These are phyloP conservation scores for Tachysurus vachellii DNA, from an alignment of 2,113 vertebrate genomes.

Conservation along the genomic window DNA sequence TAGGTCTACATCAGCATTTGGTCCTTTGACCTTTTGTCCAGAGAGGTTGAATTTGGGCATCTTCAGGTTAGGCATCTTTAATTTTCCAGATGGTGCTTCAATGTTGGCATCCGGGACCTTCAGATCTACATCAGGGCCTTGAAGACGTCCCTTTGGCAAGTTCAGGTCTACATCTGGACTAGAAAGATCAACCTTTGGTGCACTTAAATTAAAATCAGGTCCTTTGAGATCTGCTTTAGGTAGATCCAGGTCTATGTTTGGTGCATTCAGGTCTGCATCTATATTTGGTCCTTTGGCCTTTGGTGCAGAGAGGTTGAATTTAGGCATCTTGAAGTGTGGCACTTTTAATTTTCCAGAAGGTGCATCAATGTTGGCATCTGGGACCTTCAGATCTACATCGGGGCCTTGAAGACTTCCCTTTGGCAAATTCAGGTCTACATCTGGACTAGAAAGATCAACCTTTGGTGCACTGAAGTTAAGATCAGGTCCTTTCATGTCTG, in stretches of 20 bases:
- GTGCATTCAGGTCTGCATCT: slow-evolving; percentile 37
- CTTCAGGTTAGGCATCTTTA: slow-evolving; percentile 63
- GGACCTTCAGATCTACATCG: slow-evolving; percentile 56
- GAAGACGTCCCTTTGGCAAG: slow-evolving; percentile 53
- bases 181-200: slow-evolving; percentile 60
- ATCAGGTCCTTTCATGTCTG: slow-evolving; percentile 52
- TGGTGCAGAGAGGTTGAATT: slow-evolving; percentile 47
- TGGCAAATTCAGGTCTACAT: slow-evolving; percentile 43
- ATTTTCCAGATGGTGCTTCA: slow-evolving; percentile 53
- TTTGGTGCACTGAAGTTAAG: slow-evolving; percentile 57
- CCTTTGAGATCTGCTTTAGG: slow-evolving; percentile 50
- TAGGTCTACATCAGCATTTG: slow-evolving; percentile 40
- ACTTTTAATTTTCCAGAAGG: slow-evolving; percentile 60
- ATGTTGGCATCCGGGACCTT: slow-evolving; percentile 58
- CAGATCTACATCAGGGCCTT: slow-evolving; percentile 57
- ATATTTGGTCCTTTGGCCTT: slow-evolving; percentile 52
- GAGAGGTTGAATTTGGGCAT: slow-evolving; percentile 52
- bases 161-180: slow-evolving; percentile 45
- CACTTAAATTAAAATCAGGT: slow-evolving; percentile 54
- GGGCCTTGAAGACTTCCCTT: slow-evolving; percentile 56
- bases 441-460: slow-evolving; percentile 58
- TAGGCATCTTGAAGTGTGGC: slow-evolving; percentile 61
- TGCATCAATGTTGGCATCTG: slow-evolving; percentile 53
- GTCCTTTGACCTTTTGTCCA: slow-evolving; percentile 50
- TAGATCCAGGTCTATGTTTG: slow-evolving; percentile 36